phyloP scores from a whole-genome alignment of 2,113 vertebrate genomes.

The Myotis davidii region DNA sequence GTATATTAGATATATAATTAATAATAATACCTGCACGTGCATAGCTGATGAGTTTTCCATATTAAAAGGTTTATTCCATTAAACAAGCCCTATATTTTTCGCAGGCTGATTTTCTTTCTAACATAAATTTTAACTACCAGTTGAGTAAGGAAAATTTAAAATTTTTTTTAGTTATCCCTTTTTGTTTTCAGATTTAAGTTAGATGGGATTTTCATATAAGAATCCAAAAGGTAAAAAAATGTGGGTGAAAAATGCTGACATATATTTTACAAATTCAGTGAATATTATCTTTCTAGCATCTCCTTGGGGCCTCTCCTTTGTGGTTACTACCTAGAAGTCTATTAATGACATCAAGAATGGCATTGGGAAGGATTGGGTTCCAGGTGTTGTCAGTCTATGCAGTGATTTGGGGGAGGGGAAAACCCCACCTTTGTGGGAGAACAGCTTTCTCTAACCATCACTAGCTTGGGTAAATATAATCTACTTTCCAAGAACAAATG shows the following conservation, averaged over 20 bases:
- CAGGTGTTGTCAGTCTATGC: not conserved
- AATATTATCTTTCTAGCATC: not conserved
- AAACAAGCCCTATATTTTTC: not conserved
- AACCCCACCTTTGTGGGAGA: not conserved
- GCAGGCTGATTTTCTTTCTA: not conserved
- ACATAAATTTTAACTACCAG: slow-evolving; percentile 5
- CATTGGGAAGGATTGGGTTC: not conserved
- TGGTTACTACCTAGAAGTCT: not conserved
- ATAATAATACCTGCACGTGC: not conserved
- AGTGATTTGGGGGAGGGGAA: not conserved
- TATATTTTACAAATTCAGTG: not conserved
- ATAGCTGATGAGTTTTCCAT: not conserved
- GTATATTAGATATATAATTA: not conserved
- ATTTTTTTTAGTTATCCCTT: not conserved
- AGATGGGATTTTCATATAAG: not conserved
- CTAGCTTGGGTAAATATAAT: not conserved
- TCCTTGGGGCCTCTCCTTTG: not conserved
- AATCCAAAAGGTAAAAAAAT: not conserved
- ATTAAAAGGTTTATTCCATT: not conserved
- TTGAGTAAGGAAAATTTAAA: not conserved
- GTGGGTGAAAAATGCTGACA: not conserved
- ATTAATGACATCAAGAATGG: not conserved
- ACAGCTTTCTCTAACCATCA: not conserved
- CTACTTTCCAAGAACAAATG: not conserved
- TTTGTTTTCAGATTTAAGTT: slow-evolving; percentile 16